These are phyloP conservation scores for Umimayanthus kanabou DNA, from an alignment of 92 coral and sea anemone genomes.

Conservation along the genomic window DNA sequence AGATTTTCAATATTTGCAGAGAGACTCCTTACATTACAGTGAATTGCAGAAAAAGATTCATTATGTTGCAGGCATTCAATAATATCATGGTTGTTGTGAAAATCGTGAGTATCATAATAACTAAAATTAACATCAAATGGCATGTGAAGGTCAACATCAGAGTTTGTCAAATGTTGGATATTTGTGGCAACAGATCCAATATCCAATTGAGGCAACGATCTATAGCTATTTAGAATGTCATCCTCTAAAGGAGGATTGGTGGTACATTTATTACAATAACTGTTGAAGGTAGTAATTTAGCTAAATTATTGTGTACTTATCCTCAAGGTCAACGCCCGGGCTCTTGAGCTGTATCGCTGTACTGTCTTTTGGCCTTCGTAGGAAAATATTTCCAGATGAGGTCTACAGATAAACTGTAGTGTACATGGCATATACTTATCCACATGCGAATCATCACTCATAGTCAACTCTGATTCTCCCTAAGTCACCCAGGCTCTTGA, in stretches of 20 bases:
- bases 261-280: neutral
- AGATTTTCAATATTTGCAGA: constrained; percentile 55
- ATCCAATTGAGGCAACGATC: constrained; percentile 33
- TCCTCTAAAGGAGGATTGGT: neutral
- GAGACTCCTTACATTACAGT: constrained; percentile 51
- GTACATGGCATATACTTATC: neutral
- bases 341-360: neutral
- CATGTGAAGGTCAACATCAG: too few species aligned
- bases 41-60: constrained; percentile 39
- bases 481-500: neutral
- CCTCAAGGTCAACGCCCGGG: neutral
- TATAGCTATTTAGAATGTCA: neutral
- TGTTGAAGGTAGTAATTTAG: neutral
- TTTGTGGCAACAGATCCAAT: too few species aligned
- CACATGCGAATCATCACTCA: neutral
- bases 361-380: neutral
- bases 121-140: too few species aligned
- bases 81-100: constrained; percentile 27
- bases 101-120: constrained; percentile 21
- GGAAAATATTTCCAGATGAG: neutral
- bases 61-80: constrained; percentile 21
- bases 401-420: neutral
- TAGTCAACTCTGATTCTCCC: neutral
- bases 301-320: neutral
- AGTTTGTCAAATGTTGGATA: too few species aligned